phyloP scores from a whole-genome alignment of 2,888 invertebrate genomes.

The Platypus cylindrus region DNA sequence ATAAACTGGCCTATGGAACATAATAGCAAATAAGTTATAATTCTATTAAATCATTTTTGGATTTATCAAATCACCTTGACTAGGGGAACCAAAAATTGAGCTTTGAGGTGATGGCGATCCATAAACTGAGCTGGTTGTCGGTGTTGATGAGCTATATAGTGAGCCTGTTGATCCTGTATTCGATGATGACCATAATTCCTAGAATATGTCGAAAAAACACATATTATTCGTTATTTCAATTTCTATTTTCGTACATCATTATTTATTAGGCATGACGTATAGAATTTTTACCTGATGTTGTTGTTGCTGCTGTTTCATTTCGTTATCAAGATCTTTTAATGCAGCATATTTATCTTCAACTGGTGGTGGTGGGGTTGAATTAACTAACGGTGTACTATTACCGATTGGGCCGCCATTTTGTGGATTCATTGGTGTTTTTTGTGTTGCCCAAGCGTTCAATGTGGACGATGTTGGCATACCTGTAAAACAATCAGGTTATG shows the following conservation, averaged over 20 bases:
- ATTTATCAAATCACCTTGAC: constrained; percentile 34
- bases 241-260: not conserved
- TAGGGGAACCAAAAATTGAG: constrained; percentile 34
- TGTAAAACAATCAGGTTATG: constrained; percentile 19
- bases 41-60: not conserved
- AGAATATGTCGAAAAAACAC: constrained; percentile 2
- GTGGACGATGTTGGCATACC: constrained; percentile 25
- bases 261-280: too few relatives aligned
- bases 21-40: not conserved
- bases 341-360: constrained; percentile 89
- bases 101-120: constrained; percentile 33
- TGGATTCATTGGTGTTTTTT: constrained; percentile 7
- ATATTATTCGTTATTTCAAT: not conserved
- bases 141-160: constrained; percentile 32
- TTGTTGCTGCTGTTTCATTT: constrained; percentile 43
- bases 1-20: constrained; percentile 29
- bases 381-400: constrained; percentile 3
- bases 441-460: constrained; percentile 11
- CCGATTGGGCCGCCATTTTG: constrained; percentile 14
- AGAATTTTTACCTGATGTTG: constrained; percentile 19
- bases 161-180: constrained; percentile 31
- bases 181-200: constrained; percentile 22
- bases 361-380: constrained; percentile 18
- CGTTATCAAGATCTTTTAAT: constrained; percentile 81
- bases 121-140: constrained; percentile 30